Base-by-base conservation (phyloP, 2,797 vertebrate species). In the Melopsittacus undulatus region DNA sequence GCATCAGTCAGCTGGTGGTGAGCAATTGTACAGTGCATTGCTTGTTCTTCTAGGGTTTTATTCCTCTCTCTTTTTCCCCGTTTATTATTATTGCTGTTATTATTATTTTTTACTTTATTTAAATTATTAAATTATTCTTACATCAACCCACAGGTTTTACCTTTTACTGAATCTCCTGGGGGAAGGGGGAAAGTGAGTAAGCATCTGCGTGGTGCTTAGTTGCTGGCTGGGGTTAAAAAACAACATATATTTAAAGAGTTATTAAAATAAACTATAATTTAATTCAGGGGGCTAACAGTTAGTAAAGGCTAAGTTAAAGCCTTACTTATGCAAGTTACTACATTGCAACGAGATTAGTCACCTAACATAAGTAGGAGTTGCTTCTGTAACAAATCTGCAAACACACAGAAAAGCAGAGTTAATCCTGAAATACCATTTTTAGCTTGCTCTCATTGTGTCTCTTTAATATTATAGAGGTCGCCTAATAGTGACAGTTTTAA, bases 331-430 rank as follows among this genome's bases (percentile, higher is more conserved):
- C 0, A 1, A 95, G 73, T 92, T 96, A 73, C 67, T 91, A 73
- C 77, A 86, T 45, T 81, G 87, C 92, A 88, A 84, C n/a, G 34
- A 73, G 83, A 96, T 96, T 94, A 96, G 95, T 96, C 94, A 96
- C 89, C 78, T 77, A 81, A 69, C 43, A 13, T 62, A 91, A 96
- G 94, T 88, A 86, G 87, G 91, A 94, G 95, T 90, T 91, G 61
- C 56, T 94, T 94, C 91, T 94, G 81, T 79, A 94, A 87, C 49
- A 91, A 87, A 94, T 89, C 83, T 94, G 51, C 78, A 93, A 94
- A 93, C 64, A 91, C 46, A 79, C 32, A 36, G 1, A 78, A 94
- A 93, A 83, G 38, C 3, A 0, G 46, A 91, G 63, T 88, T 88
- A 94, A 90, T 94, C 88, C 70, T 52, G 48, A 94, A 96, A 94